phyloP scores from a whole-genome alignment of 2,888 invertebrate genomes.

The Neoscelio sp. region DNA sequence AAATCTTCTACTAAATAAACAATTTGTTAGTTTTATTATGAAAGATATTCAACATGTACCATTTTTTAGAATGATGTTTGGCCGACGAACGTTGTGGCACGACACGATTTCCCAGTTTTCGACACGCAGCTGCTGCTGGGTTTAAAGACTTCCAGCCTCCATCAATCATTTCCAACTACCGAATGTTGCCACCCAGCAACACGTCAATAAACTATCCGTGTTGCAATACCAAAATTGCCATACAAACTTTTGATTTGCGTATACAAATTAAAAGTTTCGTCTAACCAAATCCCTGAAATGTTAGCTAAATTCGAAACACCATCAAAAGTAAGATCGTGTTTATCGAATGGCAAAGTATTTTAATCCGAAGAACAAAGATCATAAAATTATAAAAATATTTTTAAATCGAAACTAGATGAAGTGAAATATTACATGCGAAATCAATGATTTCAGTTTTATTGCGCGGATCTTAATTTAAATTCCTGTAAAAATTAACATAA shows the following conservation, averaged over 20 bases:
- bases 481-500: conserved; percentile 63
- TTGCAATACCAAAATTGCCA: conserved; percentile 42
- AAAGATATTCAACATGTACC: conserved; percentile 66
- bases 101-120: conserved; percentile 75
- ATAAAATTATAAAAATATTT: conserved; percentile 17
- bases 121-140: conserved; percentile 72
- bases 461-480: conserved; percentile 30
- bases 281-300: not conserved
- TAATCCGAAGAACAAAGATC: conserved; percentile 2
- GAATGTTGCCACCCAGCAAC: conserved; percentile 43
- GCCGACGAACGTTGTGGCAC: conserved; percentile 71
- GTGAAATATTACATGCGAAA: conserved; percentile 4
- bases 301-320: conserved; percentile 3
- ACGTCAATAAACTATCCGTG: conserved; percentile 52
- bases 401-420: not conserved
- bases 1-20: too few relatives aligned
- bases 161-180: conserved; percentile 67
- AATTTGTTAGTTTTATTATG: not conserved
- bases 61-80: conserved; percentile 77
- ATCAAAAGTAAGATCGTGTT: conserved; percentile 11
- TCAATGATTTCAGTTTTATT: conserved; percentile 31
- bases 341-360: conserved; percentile 6
- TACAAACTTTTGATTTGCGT: conserved; percentile 46
- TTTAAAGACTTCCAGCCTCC: conserved; percentile 56
- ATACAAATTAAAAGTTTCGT: conserved; percentile 44